Base-by-base conservation (phyloP, 2,888 invertebrate species). In the Ecliptopera silaceata region DNA sequence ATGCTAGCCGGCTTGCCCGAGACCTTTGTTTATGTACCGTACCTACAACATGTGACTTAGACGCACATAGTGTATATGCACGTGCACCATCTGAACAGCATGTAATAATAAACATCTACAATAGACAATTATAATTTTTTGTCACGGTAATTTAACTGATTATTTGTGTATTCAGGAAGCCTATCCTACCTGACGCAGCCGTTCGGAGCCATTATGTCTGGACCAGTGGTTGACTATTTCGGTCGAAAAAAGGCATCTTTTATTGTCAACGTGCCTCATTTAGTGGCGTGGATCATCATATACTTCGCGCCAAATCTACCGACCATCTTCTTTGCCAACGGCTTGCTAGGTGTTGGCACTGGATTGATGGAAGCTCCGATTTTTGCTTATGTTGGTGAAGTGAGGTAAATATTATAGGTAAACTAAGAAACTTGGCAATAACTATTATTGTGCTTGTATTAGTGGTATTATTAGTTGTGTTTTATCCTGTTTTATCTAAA, bases 351-450 rank as follows among this genome's bases (percentile, higher is more conserved):
- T 0, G 63, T 93, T 0, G 92, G 93, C 0, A 88, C 92, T 6
- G 93, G 93, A 0, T 83, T 93, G 22, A 92, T 93, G 93, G 93
- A 93, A 66, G 93, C 93, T 0, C 93, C 93, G 0, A 90, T 92
- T 39, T 86, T 92, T 51, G 90, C 93, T 0, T 93, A 93, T 66
- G 90, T 93, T 6, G 92, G 93, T 3, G 93, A 93, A 81, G 92
- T 93, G 31, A 90, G 90, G 92, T 92, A n/a, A 43, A 13, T 13
- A n/a, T 20, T 5, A 3, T 1, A 26, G 8, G 4, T n/a, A n/a
- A n/a, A n/a, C n/a, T n/a, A n/a, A n/a, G n/a, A n/a, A n/a, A n/a
- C n/a, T n/a, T n/a, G n/a, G n/a, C n/a, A n/a, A n/a, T n/a, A n/a
- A n/a, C n/a, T n/a, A n/a, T n/a, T n/a, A n/a, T n/a, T n/a, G n/a